Conservation (phyloP, 1,140 invertebrate genomes). For the Paracyclopina nana region DNA sequence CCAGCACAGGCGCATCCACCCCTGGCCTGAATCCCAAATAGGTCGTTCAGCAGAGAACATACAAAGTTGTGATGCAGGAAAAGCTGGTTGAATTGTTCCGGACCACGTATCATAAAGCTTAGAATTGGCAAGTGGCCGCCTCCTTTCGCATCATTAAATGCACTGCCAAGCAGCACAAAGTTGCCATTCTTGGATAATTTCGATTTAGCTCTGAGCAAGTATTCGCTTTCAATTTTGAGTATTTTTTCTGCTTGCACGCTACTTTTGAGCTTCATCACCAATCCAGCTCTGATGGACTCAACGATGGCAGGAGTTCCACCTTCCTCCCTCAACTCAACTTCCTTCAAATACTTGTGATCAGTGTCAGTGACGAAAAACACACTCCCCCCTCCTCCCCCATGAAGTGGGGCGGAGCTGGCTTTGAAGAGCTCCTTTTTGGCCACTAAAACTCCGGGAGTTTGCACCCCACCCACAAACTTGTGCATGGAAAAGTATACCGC, state of each 20-base stretch:
- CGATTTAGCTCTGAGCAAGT: slow-evolving; percentile 14
- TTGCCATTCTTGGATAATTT: not conserved
- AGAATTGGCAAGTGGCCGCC: not conserved
- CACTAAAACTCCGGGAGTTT: slow-evolving; percentile 51
- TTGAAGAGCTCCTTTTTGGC: slow-evolving; percentile 39
- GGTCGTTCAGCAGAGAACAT: slow-evolving; percentile 63
- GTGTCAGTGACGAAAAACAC: slow-evolving; percentile 38
- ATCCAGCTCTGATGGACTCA: slow-evolving; percentile 57
- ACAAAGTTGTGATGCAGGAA: slow-evolving; percentile 81
- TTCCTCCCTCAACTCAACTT: slow-evolving; percentile 48
- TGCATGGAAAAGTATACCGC: slow-evolving; percentile 74
- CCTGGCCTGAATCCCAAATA: slow-evolving; percentile 74
- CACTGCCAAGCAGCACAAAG: not conserved
- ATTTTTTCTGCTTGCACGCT: slow-evolving; percentile 51
- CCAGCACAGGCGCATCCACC: slow-evolving; percentile 65
- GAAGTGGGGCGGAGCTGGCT: slow-evolving; percentile 32
- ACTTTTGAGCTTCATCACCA: slow-evolving; percentile 68
- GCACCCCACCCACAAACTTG: slow-evolving; percentile 73
- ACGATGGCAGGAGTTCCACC: slow-evolving; percentile 63
- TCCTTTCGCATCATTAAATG: too few relatives aligned
- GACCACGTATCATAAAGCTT: not conserved
- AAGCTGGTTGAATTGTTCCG: too few relatives aligned
- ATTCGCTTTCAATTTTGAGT: slow-evolving; percentile 41
- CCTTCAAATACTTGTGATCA: slow-evolving; percentile 34
- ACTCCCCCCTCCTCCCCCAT: slow-evolving; percentile 38